Percentiles rank a stretch among this genome's conserved stretches.
Conservation (phyloP, 2,797 vertebrate genomes). For the Halcyon chelicuti region DNA sequence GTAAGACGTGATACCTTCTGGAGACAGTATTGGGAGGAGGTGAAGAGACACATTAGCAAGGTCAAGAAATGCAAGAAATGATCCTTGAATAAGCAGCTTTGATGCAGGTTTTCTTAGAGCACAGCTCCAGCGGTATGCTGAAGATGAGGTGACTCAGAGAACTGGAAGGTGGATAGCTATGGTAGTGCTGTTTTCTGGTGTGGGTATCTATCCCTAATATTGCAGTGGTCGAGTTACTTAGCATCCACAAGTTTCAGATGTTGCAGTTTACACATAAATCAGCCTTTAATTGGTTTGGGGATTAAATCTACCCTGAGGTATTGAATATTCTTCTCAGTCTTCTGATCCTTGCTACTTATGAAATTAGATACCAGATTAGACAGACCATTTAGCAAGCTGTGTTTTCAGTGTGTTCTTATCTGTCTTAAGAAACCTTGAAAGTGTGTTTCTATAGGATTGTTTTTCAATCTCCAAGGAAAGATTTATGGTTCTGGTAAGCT, state of each 20-base stretch:
- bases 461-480: neutral
- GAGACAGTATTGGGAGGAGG: neutral
- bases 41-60: neutral
- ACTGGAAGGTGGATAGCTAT: neutral
- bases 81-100: neutral
- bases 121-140: neutral
- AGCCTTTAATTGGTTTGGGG: slow-evolving; percentile 46
- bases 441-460: neutral
- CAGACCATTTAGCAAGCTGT: neutral
- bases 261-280: slow-evolving; percentile 27
- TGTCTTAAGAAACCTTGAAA: slow-evolving; percentile 10
- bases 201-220: neutral
- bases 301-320: slow-evolving; percentile 32
- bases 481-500: neutral
- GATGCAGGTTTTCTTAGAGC: neutral
- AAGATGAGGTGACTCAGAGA: neutral
- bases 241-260: slow-evolving; percentile 3
- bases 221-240: neutral
- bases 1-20: neutral
- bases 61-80: neutral
- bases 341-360: slow-evolving; percentile 11
- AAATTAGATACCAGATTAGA: slow-evolving; percentile 31
- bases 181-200: neutral
- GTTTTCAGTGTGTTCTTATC: neutral
- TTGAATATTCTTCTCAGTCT: slow-evolving; percentile 25